Conservation (phyloP, 2,888 invertebrate genomes). For the Atrina japonica region DNA sequence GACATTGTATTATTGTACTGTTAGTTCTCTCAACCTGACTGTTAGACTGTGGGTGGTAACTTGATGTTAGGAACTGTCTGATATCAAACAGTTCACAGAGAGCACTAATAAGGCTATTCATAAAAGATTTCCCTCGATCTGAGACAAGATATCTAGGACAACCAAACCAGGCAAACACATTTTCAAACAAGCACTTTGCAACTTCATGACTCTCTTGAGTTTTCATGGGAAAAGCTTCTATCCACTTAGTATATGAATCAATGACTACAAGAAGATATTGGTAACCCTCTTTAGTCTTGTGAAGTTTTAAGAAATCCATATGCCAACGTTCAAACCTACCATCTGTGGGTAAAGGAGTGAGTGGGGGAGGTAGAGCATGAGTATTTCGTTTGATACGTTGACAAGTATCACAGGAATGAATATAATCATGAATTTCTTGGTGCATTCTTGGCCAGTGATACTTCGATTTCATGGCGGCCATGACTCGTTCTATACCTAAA, state of each 20-base stretch:
- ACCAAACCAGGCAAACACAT: constrained; percentile 41
- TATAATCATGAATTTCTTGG: constrained; percentile 35
- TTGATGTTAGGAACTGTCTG: constrained; percentile 36
- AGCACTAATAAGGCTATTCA: constrained; percentile 43
- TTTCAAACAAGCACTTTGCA: no score
- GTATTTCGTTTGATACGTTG: constrained; percentile 25
- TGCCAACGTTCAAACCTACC: constrained; percentile 22
- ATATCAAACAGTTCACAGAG: constrained; percentile 45
- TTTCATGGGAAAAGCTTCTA: constrained; percentile 49
- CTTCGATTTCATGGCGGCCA: constrained; percentile 23
- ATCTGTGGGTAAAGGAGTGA: constrained; percentile 9
- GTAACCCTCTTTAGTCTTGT: constrained; percentile 41
- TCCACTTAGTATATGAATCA: constrained; percentile 46
- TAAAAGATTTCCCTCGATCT: no score
- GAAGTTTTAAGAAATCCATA: constrained; percentile 26
- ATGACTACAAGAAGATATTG: constrained; percentile 47
- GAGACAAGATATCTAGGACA: constrained; percentile 20
- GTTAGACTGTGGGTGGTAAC: constrained; percentile 46
- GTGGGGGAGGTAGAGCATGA: constrained; percentile 12
- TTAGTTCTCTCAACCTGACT: constrained; percentile 43
- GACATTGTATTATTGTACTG: constrained; percentile 34
- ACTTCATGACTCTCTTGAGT: constrained; percentile 40
- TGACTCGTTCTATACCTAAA: constrained; percentile 22
- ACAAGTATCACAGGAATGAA: constrained; percentile 38
- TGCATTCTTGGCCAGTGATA: constrained; percentile 35